Evolutionary conservation across 2,888 invertebrate species (phyloP).

Genomic region (Polydrusus cervinus): DNA sequence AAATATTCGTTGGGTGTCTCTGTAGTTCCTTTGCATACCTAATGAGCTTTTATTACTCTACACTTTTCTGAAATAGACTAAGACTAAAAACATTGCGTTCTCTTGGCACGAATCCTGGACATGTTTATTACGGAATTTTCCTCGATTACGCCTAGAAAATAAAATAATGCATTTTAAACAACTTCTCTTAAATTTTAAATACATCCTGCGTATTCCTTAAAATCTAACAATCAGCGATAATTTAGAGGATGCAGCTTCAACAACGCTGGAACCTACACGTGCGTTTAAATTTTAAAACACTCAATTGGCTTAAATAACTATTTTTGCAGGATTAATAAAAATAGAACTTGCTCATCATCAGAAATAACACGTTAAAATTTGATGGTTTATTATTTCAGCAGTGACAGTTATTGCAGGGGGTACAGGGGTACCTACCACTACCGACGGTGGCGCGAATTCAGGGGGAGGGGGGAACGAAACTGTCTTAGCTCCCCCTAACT

Average conservation of each 20-base stretch:
- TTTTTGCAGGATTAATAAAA: neutral
- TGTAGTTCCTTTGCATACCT: too few relatives aligned
- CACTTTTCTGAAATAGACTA: too few relatives aligned
- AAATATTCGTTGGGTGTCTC: too few relatives aligned
- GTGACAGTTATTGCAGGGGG: neutral
- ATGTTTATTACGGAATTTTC: too few relatives aligned
- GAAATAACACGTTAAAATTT: neutral
- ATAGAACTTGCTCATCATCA: neutral
- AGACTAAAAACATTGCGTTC: too few relatives aligned
- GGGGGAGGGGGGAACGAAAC: too few relatives aligned
- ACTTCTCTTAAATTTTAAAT: neutral
- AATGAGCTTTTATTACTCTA: too few relatives aligned
- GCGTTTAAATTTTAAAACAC: neutral
- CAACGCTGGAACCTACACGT: neutral
- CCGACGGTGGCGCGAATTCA: too few relatives aligned
- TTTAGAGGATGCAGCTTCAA: neutral
- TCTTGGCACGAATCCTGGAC: too few relatives aligned
- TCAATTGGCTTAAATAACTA: constrained; percentile 1
- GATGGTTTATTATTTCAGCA: neutral
- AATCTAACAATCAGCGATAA: neutral
- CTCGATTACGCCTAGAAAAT: too few relatives aligned
- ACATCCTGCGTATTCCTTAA: constrained; percentile 5
- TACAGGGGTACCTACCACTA: neutral
- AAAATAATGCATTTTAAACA: too few relatives aligned
- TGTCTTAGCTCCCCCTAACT: too few relatives aligned